A percentile compares a stretch with the other conserved stretches of the same genome.
Conservation (phyloP, 2,113 vertebrate species). For the Leptobrachium ailaonicum region DNA sequence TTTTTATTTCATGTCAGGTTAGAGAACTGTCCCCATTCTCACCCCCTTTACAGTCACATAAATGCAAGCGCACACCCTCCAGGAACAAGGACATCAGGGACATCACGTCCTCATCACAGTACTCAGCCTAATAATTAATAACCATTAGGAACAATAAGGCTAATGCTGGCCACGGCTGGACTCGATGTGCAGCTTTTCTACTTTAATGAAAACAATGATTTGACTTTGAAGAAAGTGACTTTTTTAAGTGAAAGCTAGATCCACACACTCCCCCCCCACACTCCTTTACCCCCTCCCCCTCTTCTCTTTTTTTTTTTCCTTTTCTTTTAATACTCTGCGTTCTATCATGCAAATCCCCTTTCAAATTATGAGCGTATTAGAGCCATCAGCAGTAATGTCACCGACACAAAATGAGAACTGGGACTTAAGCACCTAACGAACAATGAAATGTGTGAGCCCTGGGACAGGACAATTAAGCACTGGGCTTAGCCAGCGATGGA, state of each 20-base stretch:
- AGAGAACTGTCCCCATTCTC: slow-evolving; percentile 3
- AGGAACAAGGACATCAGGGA: slow-evolving; percentile 76
- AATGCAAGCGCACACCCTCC: slow-evolving; percentile 43
- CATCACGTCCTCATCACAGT: slow-evolving; percentile 74
- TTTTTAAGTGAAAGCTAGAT: slow-evolving; percentile 92
- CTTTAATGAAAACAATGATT: slow-evolving; percentile 87
- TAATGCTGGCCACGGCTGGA: slow-evolving; percentile 69
- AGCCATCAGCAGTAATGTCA: slow-evolving; percentile 99
- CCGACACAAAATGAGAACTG: slow-evolving; percentile 99
- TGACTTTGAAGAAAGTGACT: slow-evolving; percentile 99
- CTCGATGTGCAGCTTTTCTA: slow-evolving; percentile 65
- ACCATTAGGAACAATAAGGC: slow-evolving; percentile 80
- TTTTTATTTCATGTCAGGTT: slow-evolving; percentile 6
- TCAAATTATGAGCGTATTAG: slow-evolving; percentile 99
- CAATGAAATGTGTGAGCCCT: slow-evolving; percentile 99
- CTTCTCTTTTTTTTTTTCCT: slow-evolving; percentile 65
- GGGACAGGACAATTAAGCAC: slow-evolving; percentile 99
- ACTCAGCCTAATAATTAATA: slow-evolving; percentile 78
- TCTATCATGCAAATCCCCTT: slow-evolving; percentile 99
- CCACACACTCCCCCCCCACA: slow-evolving; percentile 60
- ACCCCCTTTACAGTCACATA: slow-evolving; percentile 29
- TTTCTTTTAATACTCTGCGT: slow-evolving; percentile 99
- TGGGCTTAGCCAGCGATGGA: slow-evolving; percentile 99
- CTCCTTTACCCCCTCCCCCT: background rate
- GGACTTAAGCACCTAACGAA: slow-evolving; percentile 99